phyloP scores from a whole-genome alignment of 2,888 invertebrate genomes.

The Hypolimnas misippus region DNA sequence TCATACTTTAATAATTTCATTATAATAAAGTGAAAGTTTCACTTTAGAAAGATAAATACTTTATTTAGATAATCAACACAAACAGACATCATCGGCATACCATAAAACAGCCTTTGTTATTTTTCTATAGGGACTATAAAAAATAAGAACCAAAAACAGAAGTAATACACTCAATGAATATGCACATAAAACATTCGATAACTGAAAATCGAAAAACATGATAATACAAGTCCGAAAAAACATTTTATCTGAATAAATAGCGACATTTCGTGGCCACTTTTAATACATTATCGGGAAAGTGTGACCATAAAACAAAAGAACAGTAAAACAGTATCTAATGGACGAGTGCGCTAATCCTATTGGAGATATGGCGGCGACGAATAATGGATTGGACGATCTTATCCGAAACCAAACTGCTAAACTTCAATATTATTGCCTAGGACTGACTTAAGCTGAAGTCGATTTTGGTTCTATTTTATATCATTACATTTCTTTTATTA shows the following conservation, averaged over 20 bases:
- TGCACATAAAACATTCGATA: constrained; percentile 5
- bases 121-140: too few relatives aligned
- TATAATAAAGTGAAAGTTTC: too few relatives aligned
- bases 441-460: constrained; percentile 5
- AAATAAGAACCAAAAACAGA: background rate
- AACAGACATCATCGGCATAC: too few relatives aligned
- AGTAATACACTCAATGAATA: background rate
- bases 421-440: constrained; percentile 52
- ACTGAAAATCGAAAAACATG: constrained; percentile 19
- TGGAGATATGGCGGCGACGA: constrained; percentile 66
- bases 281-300: constrained; percentile 73
- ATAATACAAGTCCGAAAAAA: constrained; percentile 16
- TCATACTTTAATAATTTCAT: too few relatives aligned
- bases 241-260: constrained; percentile 43
- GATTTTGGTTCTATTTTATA: too few relatives aligned
- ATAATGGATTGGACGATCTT: constrained; percentile 70
- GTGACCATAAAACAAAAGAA: constrained; percentile 75
- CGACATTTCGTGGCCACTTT: constrained; percentile 58
- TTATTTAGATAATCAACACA: too few relatives aligned
- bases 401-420: constrained; percentile 52
- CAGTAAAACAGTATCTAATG: constrained; percentile 73
- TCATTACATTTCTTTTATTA: background rate
- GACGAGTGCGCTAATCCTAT: constrained; percentile 65
- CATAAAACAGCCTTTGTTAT: too few relatives aligned
- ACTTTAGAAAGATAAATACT: too few relatives aligned